Evolutionary conservation across 2,888 invertebrate genomes (phyloP).

Genomic region (Lasioglossum marginatum): DNA sequence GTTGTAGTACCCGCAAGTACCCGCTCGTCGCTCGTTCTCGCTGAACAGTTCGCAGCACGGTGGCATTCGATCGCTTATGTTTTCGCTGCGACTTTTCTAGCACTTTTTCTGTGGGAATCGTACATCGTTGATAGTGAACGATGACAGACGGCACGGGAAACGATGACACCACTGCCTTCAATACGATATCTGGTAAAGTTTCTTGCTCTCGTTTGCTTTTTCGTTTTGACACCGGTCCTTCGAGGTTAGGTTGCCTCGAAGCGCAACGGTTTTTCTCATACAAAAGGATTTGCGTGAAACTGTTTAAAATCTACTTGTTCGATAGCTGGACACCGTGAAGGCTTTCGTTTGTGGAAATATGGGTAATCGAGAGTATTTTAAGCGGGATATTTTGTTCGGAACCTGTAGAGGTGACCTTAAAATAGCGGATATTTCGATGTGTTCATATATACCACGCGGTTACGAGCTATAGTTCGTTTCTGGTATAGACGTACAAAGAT

Average conservation of each 20-base stretch:
- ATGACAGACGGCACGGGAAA: conserved; percentile 73
- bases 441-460: conserved; percentile 39
- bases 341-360: not conserved
- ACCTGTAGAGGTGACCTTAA: conserved; percentile 41
- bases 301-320: not conserved
- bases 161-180: conserved; percentile 69
- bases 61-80: conserved; percentile 44
- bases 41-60: conserved; percentile 46
- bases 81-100: conserved; percentile 32
- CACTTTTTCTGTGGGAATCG: conserved; percentile 21
- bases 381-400: not conserved
- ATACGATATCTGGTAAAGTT: conserved; percentile 73
- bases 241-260: conserved; percentile 70
- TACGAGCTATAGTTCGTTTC: conserved; percentile 1
- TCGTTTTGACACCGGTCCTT: conserved; percentile 55
- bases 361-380: not conserved
- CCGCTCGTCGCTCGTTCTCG: conserved; percentile 49
- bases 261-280: conserved; percentile 34
- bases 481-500: not conserved
- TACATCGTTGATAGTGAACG: conserved; percentile 13
- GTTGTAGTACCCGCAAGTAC: no score
- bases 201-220: not conserved
- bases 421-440: conserved; percentile 10
- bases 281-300: conserved; percentile 1
- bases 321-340: not conserved